These are phyloP conservation scores for Lepidocyrtoides sp. DNA, from an alignment of 2,888 invertebrate genomes.

Conservation along the genomic window DNA sequence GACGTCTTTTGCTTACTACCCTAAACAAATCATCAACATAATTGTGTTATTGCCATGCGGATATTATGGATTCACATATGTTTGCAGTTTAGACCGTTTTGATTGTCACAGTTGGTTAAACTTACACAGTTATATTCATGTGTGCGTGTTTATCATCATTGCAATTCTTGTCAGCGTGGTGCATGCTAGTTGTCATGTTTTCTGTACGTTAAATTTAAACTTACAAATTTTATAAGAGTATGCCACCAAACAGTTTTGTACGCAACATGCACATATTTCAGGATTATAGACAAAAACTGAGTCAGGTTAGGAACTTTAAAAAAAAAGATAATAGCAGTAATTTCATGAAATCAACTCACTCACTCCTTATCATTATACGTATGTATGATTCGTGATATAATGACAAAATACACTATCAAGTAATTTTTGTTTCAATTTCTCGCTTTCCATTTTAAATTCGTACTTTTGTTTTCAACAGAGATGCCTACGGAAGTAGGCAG, in stretches of 20 bases:
- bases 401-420: background rate
- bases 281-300: no score
- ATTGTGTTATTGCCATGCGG: no score
- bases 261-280: no score
- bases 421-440: slow-evolving; percentile 23
- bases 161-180: background rate
- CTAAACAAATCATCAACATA: background rate
- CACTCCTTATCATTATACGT: no score
- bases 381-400: background rate
- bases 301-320: no score
- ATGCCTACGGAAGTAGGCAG: no score
- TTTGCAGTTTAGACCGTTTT: background rate
- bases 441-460: slow-evolving; percentile 9
- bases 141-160: background rate
- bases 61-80: background rate
- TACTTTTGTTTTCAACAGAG: background rate
- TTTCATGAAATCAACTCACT: slow-evolving; percentile 10
- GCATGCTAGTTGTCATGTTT: no score
- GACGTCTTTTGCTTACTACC: background rate
- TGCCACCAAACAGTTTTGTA: no score
- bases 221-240: no score
- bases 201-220: no score
- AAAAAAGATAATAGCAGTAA: slow-evolving; percentile 5
- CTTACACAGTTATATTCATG: no score
- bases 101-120: background rate